Percentiles rank a stretch among this genome's conserved stretches.
Conservation (phyloP, 2,888 invertebrate genomes). For the Plebejus argus region DNA sequence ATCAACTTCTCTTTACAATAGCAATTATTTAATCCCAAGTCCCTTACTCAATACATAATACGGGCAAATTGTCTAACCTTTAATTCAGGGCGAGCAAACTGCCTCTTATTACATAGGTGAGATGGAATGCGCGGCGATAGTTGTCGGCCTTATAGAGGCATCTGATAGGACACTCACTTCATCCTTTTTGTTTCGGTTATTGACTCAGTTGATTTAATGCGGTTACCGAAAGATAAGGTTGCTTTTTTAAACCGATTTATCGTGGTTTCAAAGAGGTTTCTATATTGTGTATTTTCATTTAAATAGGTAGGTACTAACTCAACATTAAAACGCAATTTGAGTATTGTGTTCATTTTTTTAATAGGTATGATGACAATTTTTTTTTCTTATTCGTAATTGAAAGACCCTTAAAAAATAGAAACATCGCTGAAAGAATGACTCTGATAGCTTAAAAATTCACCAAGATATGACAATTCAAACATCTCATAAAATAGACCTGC, state of each 20-base stretch:
- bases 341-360: no score
- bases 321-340: no score
- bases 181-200: slow-evolving; percentile 19
- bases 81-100: slow-evolving; percentile 31
- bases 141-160: slow-evolving; percentile 63
- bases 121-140: slow-evolving; percentile 60
- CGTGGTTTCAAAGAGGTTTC: neutral
- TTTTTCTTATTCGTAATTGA: no score
- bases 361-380: no score
- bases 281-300: neutral
- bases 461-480: no score
- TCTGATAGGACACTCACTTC: slow-evolving; percentile 32
- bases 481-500: no score
- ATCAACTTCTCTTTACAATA: neutral
- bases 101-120: slow-evolving; percentile 33
- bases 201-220: neutral
- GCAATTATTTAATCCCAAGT: neutral
- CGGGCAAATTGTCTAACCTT: slow-evolving; percentile 9
- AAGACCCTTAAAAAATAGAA: no score
- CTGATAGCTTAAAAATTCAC: no score
- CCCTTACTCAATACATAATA: neutral
- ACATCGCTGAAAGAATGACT: no score
- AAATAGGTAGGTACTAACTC: no score
- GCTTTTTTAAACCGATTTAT: neutral
- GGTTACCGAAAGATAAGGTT: no score